Percentiles rank a stretch among this genome's conserved stretches.
Evolutionary conservation across 2,888 invertebrate genomes (phyloP).

Genomic region (Phlogophora meticulosa): DNA sequence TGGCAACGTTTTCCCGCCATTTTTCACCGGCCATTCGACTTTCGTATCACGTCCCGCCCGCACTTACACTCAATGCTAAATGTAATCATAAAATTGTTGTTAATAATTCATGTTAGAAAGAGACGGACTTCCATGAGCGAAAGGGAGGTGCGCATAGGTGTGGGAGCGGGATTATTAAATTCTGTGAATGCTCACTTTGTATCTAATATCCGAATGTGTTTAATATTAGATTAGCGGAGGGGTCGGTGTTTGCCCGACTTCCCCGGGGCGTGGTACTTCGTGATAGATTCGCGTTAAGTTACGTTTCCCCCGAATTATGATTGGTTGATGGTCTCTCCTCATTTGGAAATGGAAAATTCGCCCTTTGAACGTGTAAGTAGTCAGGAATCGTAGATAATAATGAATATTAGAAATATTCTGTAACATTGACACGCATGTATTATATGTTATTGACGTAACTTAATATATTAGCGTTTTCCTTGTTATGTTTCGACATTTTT

Average conservation of each 20-base stretch:
- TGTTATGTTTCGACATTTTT: not conserved
- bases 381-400: constrained; percentile 34
- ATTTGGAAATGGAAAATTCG: constrained; percentile 83
- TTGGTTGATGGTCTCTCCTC: constrained; percentile 82
- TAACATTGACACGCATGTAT: constrained; percentile 30
- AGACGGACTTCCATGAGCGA: constrained; percentile 68
- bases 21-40: constrained; percentile 86
- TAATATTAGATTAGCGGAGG: constrained; percentile 90
- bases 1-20: constrained; percentile 86
- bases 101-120: constrained; percentile 87
- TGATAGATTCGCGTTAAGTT: constrained; percentile 84
- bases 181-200: constrained; percentile 91
- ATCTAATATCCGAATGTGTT: constrained; percentile 91
- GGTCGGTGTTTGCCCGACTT: constrained; percentile 75
- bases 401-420: constrained; percentile 59
- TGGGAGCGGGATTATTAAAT: constrained; percentile 89
- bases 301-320: constrained; percentile 83
- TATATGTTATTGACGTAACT: not conserved
- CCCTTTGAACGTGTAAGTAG: constrained; percentile 68
- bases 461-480: not conserved
- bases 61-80: constrained; percentile 88
- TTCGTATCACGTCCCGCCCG: constrained; percentile 86
- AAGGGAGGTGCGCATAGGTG: constrained; percentile 73
- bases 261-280: constrained; percentile 82
- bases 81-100: constrained; percentile 91